Evolutionary conservation across 1,140 invertebrate genomes (phyloP).

Genomic region (Bombus consobrinus): DNA sequence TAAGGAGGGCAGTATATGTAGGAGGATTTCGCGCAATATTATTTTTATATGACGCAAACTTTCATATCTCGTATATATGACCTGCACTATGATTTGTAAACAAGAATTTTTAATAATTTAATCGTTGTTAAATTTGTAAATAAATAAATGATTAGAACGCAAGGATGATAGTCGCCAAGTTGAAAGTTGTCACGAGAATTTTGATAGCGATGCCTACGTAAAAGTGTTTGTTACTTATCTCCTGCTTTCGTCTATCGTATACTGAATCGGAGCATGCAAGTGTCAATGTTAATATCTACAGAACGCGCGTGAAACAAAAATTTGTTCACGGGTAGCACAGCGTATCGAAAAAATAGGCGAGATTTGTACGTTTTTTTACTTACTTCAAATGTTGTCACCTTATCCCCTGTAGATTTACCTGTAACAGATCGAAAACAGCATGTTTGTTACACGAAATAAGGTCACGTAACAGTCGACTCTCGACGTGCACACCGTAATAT

Average conservation of each 20-base stretch:
- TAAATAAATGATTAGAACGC: not conserved
- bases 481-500: not conserved
- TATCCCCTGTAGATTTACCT: constrained; percentile 80
- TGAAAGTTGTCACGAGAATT: constrained; percentile 3
- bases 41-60: not conserved
- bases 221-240: constrained; percentile 18
- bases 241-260: not conserved
- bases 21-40: not conserved
- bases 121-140: not conserved
- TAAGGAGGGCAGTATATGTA: not conserved
- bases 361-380: constrained; percentile 62
- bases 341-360: not conserved
- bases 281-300: constrained; percentile 20
- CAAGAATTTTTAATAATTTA: not conserved
- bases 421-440: constrained; percentile 65
- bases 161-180: not conserved
- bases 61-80: not conserved
- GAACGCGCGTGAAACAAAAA: not conserved
- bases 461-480: constrained; percentile 41
- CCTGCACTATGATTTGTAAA: not conserved
- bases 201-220: constrained; percentile 35
- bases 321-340: not conserved
- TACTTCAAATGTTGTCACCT: constrained; percentile 77
- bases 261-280: not conserved
- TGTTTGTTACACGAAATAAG: constrained; percentile 44